Percentiles rank a stretch among this genome's conserved stretches.
Conservation (phyloP, 1,140 invertebrate species). For the Tyrophagus putrescentiae region DNA sequence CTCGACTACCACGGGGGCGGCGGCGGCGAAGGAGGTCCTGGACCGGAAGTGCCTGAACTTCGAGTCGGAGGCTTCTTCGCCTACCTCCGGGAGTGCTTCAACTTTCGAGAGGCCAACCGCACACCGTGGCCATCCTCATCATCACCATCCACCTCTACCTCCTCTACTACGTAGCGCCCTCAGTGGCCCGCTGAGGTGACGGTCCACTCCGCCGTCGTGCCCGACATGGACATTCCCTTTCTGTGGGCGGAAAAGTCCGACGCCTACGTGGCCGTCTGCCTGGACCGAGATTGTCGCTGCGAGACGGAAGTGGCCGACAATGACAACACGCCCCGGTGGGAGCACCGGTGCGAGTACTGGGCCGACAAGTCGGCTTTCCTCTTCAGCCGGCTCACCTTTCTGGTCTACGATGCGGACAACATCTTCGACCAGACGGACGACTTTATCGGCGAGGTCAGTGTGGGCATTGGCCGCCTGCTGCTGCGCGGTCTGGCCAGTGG, state of each 20-base stretch:
- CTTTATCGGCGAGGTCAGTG: conserved; percentile 13
- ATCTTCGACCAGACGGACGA: conserved; percentile 4
- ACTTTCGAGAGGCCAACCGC: neutral
- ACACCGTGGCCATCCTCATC: neutral
- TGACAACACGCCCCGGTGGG: conserved; percentile 10
- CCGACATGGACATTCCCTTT: conserved; percentile 16
- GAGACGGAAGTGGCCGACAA: conserved; percentile 9
- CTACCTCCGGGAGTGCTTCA: neutral
- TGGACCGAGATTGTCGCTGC: conserved; percentile 9
- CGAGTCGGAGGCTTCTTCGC: neutral
- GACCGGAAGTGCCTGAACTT: no score
- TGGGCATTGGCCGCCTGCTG: conserved; percentile 4
- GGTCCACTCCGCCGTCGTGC: conserved; percentile 7
- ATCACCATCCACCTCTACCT: neutral
- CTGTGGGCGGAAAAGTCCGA: conserved; percentile 13
- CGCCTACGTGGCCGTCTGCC: conserved; percentile 6
- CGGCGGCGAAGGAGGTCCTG: no score
- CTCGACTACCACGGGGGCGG: neutral
- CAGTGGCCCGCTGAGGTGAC: conserved; percentile 8
- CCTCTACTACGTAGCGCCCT: conserved; percentile 4
- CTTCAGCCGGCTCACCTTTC: conserved; percentile 15
- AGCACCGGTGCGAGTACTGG: conserved; percentile 12
- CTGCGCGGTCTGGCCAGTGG: conserved; percentile 1
- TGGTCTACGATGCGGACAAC: conserved; percentile 13
- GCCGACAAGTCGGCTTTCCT: conserved; percentile 7